A percentile compares a stretch with the other conserved stretches of the same genome.
These are phyloP conservation scores for Cephalotes varians DNA, from an alignment of 2,888 invertebrate genomes.

Conservation along the genomic window DNA sequence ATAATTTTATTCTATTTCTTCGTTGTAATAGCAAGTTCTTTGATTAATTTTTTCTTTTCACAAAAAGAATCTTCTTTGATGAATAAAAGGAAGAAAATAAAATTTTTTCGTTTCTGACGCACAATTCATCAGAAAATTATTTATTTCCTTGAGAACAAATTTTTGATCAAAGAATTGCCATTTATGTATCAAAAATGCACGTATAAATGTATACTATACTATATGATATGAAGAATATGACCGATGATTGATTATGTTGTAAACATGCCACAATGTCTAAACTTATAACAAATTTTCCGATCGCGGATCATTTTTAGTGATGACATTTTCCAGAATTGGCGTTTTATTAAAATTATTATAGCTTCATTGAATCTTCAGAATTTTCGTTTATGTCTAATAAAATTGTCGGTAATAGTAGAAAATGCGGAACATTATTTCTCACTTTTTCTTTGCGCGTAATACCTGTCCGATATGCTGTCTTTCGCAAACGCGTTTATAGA, in stretches of 20 bases:
- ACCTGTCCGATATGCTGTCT: background rate
- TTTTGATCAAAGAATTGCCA: slow-evolving; percentile 4
- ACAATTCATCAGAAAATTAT: background rate
- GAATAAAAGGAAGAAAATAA: background rate
- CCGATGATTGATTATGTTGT: background rate
- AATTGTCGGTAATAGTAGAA: slow-evolving; percentile 18
- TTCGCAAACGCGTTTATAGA: background rate
- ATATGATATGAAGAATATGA: background rate
- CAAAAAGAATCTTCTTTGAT: background rate
- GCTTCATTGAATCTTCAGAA: background rate
- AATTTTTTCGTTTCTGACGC: background rate
- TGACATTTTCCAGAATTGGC: background rate
- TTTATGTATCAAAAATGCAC: background rate
- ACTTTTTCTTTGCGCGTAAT: background rate
- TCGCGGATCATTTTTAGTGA: no score
- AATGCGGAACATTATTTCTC: slow-evolving; percentile 20
- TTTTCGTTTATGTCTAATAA: background rate
- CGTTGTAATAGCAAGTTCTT: background rate
- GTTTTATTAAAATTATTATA: background rate
- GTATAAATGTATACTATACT: background rate
- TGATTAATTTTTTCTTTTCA: background rate
- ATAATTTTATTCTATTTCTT: background rate
- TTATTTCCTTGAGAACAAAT: background rate
- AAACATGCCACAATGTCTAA: background rate
- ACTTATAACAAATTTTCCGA: background rate